Evolutionary conservation across 2,797 vertebrate species (phyloP), one percentile per base, ranked within the genome.

Genomic region (Labroides dimidiatus): DNA sequence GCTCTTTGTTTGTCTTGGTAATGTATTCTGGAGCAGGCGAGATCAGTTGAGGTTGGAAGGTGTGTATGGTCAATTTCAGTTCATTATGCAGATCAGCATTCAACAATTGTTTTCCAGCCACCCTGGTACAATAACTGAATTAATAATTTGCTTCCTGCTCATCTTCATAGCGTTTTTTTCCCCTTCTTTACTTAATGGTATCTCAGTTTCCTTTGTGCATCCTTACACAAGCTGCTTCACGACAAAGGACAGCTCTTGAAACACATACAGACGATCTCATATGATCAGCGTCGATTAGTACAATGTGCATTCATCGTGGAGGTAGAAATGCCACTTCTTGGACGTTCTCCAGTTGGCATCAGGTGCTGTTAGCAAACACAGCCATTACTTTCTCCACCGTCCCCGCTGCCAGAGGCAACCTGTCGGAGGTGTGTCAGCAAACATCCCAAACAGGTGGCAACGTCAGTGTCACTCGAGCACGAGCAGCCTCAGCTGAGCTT

Each of bases 31-130:
- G 73, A 80, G 81, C 75, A 70, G 77, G 75, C 44, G 36, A 84
- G 81, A 80, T 84, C 56, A 48, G 64, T 36, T 47, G 57, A 50
- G 55, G 64, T 72, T 70, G 64, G 77, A 73, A 80, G 75, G 64
- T 82, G 82, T 11, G 15, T 72, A 16, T 69, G 84, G 75, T 91
- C 84, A 84, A 69, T 89, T 88, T 78, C 64, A 83, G 74, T 86
- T 90, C 64, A 89, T 90, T 89, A 91, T 85, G 85, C 73, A 85
- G 89, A 90, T 82, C 57, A 82, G 15, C 17, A 19, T 30, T 7
- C 66, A 77, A 78, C 80, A 79, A 77, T 89, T 87, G 81, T 84
- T 84, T 81, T 78, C 41, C 6, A 60, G 77, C 79, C 55, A 74
- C 59, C 62, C 56, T 56, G 78, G 20, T 65, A 70, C 15, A 77